A percentile compares a stretch with the other conserved stretches of the same genome.
phyloP scores from a whole-genome alignment of 2,888 invertebrate genomes.

The Pediacus dermestoides region DNA sequence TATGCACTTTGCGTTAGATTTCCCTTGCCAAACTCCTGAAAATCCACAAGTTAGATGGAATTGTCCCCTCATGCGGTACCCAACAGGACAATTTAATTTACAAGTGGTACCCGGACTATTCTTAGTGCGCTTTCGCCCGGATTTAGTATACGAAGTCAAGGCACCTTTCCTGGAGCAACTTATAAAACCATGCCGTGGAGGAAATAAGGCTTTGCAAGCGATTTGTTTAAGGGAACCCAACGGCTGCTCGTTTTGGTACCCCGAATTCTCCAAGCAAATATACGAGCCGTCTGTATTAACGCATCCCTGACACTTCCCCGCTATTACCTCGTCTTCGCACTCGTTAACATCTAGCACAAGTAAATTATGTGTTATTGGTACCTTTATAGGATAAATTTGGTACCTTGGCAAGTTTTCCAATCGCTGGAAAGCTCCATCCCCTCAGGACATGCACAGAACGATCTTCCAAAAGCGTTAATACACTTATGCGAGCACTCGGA shows the following conservation, averaged over 20 bases:
- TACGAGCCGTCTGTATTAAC: constrained; percentile 65
- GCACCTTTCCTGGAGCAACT: constrained; percentile 46
- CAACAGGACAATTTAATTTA: constrained; percentile 50
- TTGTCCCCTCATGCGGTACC: constrained; percentile 49
- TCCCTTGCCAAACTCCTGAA: constrained; percentile 51
- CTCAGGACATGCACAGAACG: constrained; percentile 45
- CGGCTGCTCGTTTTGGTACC: constrained; percentile 31
- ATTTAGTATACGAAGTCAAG: constrained; percentile 28
- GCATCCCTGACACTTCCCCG: constrained; percentile 52
- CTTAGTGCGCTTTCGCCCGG: constrained; percentile 40
- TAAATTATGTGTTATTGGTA: no score
- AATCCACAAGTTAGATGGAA: constrained; percentile 49
- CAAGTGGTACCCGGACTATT: constrained; percentile 53
- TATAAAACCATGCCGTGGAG: constrained; percentile 50
- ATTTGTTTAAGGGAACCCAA: constrained; percentile 17
- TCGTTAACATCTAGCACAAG: constrained; percentile 66
- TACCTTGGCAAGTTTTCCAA: constrained; percentile 45
- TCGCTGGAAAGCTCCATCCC: constrained; percentile 43
- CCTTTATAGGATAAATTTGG: constrained; percentile 4
- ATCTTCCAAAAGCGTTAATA: constrained; percentile 52
- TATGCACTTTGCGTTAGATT: constrained; percentile 49
- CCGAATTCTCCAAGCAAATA: constrained; percentile 42
- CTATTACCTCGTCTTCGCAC: constrained; percentile 52
- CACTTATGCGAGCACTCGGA: constrained; percentile 60
- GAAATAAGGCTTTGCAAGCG: constrained; percentile 47